Evolutionary conservation across 2,797 vertebrate species (phyloP).

Genomic region (Anas georgica): DNA sequence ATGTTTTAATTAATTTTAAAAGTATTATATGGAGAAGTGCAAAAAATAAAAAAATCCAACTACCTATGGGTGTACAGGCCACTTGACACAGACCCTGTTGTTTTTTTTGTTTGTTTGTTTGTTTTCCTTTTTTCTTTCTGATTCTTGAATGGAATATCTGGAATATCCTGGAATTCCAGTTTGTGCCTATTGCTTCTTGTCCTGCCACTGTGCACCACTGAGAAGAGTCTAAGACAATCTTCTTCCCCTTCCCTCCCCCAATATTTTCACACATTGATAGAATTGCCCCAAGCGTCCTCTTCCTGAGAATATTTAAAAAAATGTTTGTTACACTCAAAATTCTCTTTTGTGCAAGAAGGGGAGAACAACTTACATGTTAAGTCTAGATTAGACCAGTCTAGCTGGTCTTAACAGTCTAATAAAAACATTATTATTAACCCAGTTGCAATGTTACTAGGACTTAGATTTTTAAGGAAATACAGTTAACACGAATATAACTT

Average conservation of each 20-base stretch:
- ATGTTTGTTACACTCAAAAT: neutral
- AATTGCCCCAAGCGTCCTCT: rapidly evolving
- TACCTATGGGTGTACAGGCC: neutral
- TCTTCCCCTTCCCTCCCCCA: neutral
- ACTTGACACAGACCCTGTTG: rapidly evolving
- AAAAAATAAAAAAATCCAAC: neutral
- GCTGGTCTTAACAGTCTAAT: neutral
- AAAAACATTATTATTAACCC: neutral
- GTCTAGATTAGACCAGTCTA: neutral
- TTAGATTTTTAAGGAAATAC: neutral
- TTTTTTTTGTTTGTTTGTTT: neutral
- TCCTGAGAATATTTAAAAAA: neutral
- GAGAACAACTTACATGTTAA: neutral
- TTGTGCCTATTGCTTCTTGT: neutral
- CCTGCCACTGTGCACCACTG: neutral
- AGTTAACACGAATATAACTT: neutral
- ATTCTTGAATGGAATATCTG: neutral
- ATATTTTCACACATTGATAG: neutral
- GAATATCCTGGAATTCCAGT: neutral
- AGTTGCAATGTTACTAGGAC: neutral
- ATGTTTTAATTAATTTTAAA: neutral
- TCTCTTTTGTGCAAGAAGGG: neutral
- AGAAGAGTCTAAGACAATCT: neutral
- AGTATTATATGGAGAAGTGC: neutral
- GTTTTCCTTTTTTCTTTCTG: neutral